These are phyloP conservation scores for Sparus aurata DNA, from an alignment of 2,797 vertebrate species.

Conservation along the genomic window DNA sequence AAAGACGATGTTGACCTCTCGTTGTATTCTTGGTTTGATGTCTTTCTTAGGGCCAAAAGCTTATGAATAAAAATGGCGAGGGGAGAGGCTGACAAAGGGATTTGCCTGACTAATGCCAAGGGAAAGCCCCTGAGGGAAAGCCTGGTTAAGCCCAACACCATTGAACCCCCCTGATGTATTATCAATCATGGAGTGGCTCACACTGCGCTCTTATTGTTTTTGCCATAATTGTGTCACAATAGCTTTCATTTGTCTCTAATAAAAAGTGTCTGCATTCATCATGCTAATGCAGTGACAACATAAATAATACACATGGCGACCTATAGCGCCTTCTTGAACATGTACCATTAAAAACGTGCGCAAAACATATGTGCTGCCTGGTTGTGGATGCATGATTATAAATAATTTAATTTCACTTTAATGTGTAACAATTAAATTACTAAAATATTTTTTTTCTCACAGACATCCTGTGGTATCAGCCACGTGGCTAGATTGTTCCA, in stretches of 20 bases:
- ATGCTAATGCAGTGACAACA: slow-evolving; percentile 77
- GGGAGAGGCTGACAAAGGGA: slow-evolving; percentile 84
- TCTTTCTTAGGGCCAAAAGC: slow-evolving; percentile 85
- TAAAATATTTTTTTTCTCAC: not conserved
- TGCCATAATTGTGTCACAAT: slow-evolving; percentile 83
- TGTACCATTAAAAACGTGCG: slow-evolving; percentile 39
- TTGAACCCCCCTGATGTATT: slow-evolving; percentile 75
- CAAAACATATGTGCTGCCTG: slow-evolving; percentile 61
- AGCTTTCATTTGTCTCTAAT: slow-evolving; percentile 84
- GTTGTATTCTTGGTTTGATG: slow-evolving; percentile 87
- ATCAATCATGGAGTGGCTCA: slow-evolving; percentile 80
- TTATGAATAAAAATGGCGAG: slow-evolving; percentile 87
- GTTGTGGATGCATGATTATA: slow-evolving; percentile 20
- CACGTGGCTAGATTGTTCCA: not conserved
- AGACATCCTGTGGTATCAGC: not conserved
- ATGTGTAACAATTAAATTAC: slow-evolving; percentile 42
- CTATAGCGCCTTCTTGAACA: slow-evolving; percentile 53
- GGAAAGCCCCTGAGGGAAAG: slow-evolving; percentile 79
- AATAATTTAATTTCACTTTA: slow-evolving; percentile 55
- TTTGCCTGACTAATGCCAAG: slow-evolving; percentile 86
- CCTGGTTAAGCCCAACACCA: slow-evolving; percentile 79
- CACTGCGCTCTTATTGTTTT: slow-evolving; percentile 82
- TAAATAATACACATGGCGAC: slow-evolving; percentile 70
- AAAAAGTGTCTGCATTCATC: slow-evolving; percentile 81
- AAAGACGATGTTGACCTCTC: slow-evolving; percentile 86